Percentiles rank a stretch among this genome's conserved stretches.
These are phyloP conservation scores for Chirona hameri DNA, from an alignment of 2,888 invertebrate species.

Conservation along the genomic window DNA sequence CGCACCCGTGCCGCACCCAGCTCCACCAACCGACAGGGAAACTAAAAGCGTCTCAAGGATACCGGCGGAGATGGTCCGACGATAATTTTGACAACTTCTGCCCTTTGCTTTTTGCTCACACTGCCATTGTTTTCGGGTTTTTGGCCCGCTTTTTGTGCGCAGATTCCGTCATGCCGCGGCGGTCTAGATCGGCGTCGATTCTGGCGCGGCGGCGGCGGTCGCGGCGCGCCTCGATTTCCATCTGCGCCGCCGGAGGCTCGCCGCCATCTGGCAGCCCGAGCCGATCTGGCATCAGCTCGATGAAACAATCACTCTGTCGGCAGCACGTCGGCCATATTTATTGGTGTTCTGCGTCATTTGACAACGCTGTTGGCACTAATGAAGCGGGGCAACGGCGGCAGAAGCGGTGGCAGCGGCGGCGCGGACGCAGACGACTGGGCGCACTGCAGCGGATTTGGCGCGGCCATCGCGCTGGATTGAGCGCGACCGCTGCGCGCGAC, in stretches of 20 bases:
- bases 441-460: background rate
- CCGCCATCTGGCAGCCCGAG: background rate
- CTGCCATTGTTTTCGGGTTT: constrained; percentile 13
- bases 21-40: no score
- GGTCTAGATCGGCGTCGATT: background rate
- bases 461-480: background rate
- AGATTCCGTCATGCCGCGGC: background rate
- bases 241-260: background rate
- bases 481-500: background rate
- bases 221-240: background rate
- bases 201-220: background rate
- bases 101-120: background rate
- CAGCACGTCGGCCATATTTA: background rate
- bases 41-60: background rate
- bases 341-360: constrained; percentile 5
- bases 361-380: background rate
- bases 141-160: background rate
- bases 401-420: background rate
- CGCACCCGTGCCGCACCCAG: no score
- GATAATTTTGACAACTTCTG: background rate
- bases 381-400: background rate
- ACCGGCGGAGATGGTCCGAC: background rate
- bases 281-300: background rate
- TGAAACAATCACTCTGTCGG: background rate
- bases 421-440: background rate